Percentiles rank a stretch among this genome's conserved stretches.
These are phyloP conservation scores for Lepidurus arcticus DNA, from an alignment of 1,140 invertebrate species.

Conservation along the genomic window DNA sequence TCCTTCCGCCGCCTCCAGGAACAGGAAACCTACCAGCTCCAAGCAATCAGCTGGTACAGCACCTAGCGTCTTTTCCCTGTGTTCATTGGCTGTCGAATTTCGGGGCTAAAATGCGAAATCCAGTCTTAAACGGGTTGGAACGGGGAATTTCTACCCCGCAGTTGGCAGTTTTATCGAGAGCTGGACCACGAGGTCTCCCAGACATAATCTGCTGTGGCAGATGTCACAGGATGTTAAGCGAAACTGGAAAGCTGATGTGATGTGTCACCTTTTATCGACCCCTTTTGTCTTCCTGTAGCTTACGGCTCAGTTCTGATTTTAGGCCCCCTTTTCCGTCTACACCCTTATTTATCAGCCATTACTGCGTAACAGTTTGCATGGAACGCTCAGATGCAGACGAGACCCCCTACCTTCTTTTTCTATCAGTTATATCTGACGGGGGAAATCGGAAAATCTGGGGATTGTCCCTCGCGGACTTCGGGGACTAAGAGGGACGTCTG, in stretches of 20 bases:
- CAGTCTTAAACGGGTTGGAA: no score
- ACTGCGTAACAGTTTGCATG: neutral
- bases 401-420: neutral
- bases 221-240: neutral
- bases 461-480: neutral
- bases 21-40: conserved; percentile 9
- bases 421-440: neutral
- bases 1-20: neutral
- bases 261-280: conserved; percentile 18
- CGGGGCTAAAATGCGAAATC: no score
- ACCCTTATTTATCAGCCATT: neutral
- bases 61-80: neutral
- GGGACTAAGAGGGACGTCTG: neutral
- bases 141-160: no score
- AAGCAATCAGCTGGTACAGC: conserved; percentile 3
- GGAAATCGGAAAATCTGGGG: neutral
- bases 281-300: neutral
- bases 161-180: no score
- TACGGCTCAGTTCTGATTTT: neutral
- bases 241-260: neutral
- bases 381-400: neutral
- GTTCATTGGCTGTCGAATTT: neutral
- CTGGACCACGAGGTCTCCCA: neutral
- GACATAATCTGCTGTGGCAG: neutral
- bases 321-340: neutral